Conservation (phyloP, 2,797 vertebrate species). For the Syngnathus acus region DNA sequence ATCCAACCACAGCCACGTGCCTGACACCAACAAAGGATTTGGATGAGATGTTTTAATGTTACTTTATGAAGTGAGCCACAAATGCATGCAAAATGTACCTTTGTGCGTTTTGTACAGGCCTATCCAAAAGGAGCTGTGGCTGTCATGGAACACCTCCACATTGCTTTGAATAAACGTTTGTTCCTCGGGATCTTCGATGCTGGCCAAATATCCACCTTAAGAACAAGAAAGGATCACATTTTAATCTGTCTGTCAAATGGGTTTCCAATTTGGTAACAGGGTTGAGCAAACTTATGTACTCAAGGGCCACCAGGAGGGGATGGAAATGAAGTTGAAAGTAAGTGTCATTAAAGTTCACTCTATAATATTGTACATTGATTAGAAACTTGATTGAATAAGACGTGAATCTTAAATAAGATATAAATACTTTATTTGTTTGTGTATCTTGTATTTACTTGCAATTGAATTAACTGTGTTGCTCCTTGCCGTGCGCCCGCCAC, state of each 20-base stretch:
- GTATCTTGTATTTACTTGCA: no score
- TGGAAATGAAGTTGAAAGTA: no score
- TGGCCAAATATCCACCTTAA: constrained; percentile 76
- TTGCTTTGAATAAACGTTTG: constrained; percentile 70
- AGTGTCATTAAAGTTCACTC: no score
- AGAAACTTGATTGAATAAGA: no score
- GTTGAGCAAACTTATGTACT: background rate
- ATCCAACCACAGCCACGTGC: constrained; percentile 59
- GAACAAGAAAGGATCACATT: background rate
- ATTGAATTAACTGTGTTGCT: no score
- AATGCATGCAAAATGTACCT: constrained; percentile 62
- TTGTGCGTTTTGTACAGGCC: constrained; percentile 82
- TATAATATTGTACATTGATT: no score
- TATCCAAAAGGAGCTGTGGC: constrained; percentile 75
- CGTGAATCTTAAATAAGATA: no score
- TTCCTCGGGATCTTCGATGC: constrained; percentile 75
- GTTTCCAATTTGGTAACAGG: background rate
- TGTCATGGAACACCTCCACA: constrained; percentile 66
- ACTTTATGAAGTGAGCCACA: background rate
- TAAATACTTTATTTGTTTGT: no score
- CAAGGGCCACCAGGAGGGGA: background rate
- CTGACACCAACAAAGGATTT: constrained; percentile 24
- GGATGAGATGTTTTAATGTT: background rate
- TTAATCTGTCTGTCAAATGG: background rate
- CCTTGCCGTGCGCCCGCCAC: no score